These are phyloP conservation scores for Drosophila bocqueti DNA, from an alignment of 1,140 invertebrate species.

Conservation along the genomic window DNA sequence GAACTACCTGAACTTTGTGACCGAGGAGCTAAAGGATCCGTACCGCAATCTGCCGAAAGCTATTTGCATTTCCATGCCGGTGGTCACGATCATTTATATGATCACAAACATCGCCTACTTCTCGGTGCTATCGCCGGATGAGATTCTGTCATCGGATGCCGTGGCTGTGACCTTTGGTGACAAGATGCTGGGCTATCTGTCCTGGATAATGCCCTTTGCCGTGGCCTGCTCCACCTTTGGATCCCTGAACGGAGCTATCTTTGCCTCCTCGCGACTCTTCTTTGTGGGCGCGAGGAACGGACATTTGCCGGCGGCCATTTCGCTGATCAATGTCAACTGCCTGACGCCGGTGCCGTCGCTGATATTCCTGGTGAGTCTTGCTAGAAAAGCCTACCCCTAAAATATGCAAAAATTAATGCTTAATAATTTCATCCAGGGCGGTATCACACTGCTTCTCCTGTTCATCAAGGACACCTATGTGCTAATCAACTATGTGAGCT, in stretches of 20 bases:
- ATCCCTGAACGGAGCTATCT: conserved; percentile 94
- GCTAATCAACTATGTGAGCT: conserved; percentile 97
- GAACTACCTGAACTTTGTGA: conserved; percentile 98
- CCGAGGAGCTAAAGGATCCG: conserved; percentile 97
- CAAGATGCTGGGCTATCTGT: conserved; percentile 90
- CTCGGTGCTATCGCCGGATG: conserved; percentile 91
- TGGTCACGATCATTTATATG: conserved; percentile 95
- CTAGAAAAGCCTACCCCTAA: no score
- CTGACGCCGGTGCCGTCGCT: conserved; percentile 96
- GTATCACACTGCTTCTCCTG: conserved; percentile 93
- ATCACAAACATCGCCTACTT: conserved; percentile 97
- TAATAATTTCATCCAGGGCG: conserved; percentile 87
- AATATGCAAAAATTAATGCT: background rate
- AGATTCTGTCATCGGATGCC: conserved; percentile 93
- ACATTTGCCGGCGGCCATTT: conserved; percentile 94
- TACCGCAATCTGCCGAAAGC: conserved; percentile 94
- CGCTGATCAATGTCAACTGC: conserved; percentile 93
- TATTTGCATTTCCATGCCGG: conserved; percentile 95
- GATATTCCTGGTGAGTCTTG: conserved; percentile 93
- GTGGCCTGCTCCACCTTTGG: conserved; percentile 95
- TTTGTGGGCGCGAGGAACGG: conserved; percentile 97
- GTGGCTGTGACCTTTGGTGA: conserved; percentile 97
- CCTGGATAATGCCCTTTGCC: conserved; percentile 95
- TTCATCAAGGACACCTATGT: conserved; percentile 94
- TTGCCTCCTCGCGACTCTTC: conserved; percentile 94